Conservation (phyloP, 2,797 vertebrate genomes). For the Hemitrygon akajei region DNA sequence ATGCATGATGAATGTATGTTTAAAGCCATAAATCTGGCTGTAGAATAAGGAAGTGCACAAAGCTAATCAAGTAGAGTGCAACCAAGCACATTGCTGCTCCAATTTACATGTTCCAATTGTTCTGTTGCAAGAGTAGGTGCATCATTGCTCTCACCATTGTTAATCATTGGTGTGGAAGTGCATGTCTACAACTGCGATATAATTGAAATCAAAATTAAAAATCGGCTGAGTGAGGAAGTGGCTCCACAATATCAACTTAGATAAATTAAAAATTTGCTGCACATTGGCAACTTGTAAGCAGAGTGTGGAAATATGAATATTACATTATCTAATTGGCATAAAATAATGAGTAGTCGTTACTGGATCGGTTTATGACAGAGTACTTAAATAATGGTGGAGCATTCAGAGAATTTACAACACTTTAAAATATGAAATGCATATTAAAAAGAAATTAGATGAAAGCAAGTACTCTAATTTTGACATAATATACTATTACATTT, state of each 20-base stretch:
- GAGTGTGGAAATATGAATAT: not conserved
- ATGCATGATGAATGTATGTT: slow-evolving; percentile 16
- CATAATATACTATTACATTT: not conserved
- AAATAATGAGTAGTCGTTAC: not conserved
- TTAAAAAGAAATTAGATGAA: too few relatives aligned
- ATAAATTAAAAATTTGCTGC: not conserved
- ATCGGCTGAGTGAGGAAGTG: not conserved
- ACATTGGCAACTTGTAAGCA: not conserved
- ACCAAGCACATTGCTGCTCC: not conserved
- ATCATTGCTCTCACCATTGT: not conserved
- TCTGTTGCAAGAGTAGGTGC: not conserved
- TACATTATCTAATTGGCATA: not conserved
- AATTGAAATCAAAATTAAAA: slow-evolving; percentile 7
- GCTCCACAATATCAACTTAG: not conserved
- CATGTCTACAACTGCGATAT: not conserved
- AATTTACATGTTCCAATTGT: slow-evolving; percentile 13
- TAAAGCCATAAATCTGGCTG: slow-evolving; percentile 29
- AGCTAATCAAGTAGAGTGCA: slow-evolving; percentile 36
- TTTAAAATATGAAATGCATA: not conserved
- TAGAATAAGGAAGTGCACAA: slow-evolving; percentile 17
- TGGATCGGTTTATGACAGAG: not conserved
- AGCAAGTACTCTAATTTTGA: not conserved
- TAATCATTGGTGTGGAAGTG: not conserved
- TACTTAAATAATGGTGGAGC: not conserved
- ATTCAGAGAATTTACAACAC: not conserved